Conservation (phyloP, 2,113 vertebrate genomes). For the Eudyptes chrysolophus region DNA sequence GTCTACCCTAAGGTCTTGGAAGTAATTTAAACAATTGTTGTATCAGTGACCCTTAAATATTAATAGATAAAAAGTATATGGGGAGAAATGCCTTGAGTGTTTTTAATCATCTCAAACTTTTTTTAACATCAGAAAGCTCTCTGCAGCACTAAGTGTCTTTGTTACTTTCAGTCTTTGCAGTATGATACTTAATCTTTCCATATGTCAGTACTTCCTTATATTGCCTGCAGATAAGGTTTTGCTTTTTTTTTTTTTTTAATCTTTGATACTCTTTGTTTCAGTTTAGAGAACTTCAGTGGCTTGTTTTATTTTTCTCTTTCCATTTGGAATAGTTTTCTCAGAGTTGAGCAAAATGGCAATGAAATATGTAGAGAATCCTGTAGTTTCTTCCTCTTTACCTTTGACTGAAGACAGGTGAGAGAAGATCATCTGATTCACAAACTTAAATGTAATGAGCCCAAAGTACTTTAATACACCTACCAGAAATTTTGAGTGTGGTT, state of each 20-base stretch:
- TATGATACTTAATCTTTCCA: background rate
- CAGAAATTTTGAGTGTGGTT: background rate
- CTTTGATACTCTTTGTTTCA: background rate
- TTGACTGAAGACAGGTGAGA: background rate
- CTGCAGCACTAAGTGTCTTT: background rate
- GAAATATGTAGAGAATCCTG: background rate
- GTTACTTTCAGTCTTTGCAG: background rate
- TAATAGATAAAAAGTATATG: background rate
- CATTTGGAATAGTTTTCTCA: background rate
- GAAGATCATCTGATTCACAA: background rate
- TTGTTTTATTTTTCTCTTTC: background rate
- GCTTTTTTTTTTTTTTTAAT: background rate
- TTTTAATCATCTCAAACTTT: background rate
- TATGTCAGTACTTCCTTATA: background rate
- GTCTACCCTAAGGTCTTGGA: background rate
- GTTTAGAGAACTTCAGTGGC: background rate
- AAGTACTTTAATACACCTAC: background rate
- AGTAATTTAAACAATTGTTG: background rate
- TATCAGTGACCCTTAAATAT: background rate
- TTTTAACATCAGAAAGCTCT: background rate
- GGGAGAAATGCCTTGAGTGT: background rate
- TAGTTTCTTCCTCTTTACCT: background rate
- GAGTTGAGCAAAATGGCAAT: background rate
- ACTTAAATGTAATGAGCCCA: background rate
- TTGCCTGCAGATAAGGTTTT: background rate